Evolutionary conservation across 2,113 vertebrate species (phyloP).

Genomic region (Sturnira hondurensis): DNA sequence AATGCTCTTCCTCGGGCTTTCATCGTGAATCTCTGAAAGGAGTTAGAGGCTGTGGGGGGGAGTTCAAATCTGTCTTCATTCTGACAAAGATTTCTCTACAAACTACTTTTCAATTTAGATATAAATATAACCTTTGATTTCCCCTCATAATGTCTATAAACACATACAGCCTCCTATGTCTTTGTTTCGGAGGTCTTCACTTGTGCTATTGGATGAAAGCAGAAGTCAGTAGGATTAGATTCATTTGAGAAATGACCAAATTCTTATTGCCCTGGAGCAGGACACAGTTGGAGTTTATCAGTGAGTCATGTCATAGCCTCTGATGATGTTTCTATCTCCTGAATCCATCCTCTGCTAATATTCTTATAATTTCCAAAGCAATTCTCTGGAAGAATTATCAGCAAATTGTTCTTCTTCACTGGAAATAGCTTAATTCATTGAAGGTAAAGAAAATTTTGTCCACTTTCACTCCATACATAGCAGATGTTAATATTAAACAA

Average conservation of each 20-base stretch:
- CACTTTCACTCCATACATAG: neutral
- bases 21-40: neutral
- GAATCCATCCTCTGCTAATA: neutral
- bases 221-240: slow-evolving; percentile 14
- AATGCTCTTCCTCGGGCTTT: neutral
- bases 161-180: neutral
- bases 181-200: neutral
- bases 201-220: neutral
- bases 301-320: slow-evolving; percentile 16
- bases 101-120: slow-evolving; percentile 36
- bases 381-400: neutral
- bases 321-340: neutral
- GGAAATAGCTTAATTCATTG: neutral
- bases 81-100: neutral
- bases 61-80: slow-evolving; percentile 41
- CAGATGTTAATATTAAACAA: neutral
- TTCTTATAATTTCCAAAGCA: slow-evolving; percentile 15
- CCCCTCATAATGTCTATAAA: neutral
- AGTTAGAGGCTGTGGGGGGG: neutral
- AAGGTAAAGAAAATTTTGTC: neutral
- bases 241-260: slow-evolving; percentile 61
- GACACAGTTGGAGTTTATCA: slow-evolving; percentile 38
- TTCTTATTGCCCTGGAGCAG: slow-evolving; percentile 39
- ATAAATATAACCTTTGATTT: neutral
- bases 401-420: neutral